These are phyloP conservation scores for Drosophila emarginata DNA, from an alignment of 2,888 invertebrate species.

Conservation along the genomic window DNA sequence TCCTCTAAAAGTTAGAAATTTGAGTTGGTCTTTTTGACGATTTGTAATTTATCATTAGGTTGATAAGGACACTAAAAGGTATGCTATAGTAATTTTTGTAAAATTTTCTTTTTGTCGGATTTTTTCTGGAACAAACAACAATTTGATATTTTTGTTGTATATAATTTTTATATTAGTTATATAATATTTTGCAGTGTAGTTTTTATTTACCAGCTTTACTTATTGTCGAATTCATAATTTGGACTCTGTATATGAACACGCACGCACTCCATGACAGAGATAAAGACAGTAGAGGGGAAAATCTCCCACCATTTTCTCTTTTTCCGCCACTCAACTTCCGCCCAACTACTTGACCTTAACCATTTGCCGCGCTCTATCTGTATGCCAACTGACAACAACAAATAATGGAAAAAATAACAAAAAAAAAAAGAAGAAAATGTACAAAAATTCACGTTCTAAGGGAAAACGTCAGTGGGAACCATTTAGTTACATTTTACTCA, in stretches of 20 bases:
- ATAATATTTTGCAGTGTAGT: constrained; percentile 82
- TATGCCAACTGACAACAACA: constrained; percentile 32
- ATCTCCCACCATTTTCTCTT: constrained; percentile 13
- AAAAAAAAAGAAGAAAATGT: background rate
- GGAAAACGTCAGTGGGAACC: constrained; percentile 33
- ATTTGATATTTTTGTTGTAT: background rate
- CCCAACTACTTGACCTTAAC: constrained; percentile 59
- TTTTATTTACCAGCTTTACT: constrained; percentile 26
- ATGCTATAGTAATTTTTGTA: too few relatives aligned
- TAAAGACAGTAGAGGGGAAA: constrained; percentile 2
- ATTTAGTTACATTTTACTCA: constrained; percentile 27
- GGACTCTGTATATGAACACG: constrained; percentile 28
- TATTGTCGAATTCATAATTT: constrained; percentile 36
- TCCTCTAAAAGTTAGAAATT: too few relatives aligned
- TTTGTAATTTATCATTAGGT: too few relatives aligned
- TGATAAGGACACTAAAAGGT: too few relatives aligned
- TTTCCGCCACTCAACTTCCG: constrained; percentile 20
- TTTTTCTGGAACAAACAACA: too few relatives aligned
- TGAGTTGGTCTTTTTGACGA: too few relatives aligned
- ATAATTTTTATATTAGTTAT: too few relatives aligned
- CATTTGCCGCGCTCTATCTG: constrained; percentile 47
- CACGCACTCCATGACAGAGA: constrained; percentile 27
- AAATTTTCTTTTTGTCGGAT: too few relatives aligned
- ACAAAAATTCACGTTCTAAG: background rate
- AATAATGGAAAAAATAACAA: constrained; percentile 15